A percentile compares a stretch with the other conserved stretches of the same genome.
phyloP scores from a whole-genome alignment of 2,113 vertebrate genomes.

The Phrynocephalus versicolor region DNA sequence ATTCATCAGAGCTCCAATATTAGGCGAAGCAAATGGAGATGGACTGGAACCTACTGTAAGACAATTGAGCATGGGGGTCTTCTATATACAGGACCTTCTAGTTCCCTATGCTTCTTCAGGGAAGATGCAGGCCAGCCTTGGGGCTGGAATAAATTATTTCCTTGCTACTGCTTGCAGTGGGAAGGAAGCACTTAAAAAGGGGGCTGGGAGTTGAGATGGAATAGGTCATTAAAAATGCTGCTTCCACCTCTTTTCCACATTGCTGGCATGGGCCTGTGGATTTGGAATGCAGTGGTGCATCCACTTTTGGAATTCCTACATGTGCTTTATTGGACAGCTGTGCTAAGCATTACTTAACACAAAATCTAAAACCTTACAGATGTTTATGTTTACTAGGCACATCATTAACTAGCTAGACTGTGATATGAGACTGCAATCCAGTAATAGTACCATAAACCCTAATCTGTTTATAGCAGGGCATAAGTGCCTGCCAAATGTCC shows the following conservation, averaged over 20 bases:
- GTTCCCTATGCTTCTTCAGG: neutral
- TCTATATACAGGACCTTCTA: neutral
- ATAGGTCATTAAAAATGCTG: neutral
- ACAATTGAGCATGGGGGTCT: neutral
- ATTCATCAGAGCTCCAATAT: neutral
- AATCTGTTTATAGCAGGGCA: neutral
- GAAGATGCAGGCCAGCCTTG: neutral
- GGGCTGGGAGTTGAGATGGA: neutral
- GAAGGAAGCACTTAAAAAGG: neutral
- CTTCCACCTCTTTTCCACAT: neutral
- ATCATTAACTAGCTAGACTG: neutral
- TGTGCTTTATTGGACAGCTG: neutral
- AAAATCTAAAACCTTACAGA: neutral
- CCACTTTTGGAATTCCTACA: neutral
- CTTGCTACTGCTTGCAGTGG: neutral
- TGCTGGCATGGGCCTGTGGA: neutral
- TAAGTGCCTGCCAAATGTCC: neutral
- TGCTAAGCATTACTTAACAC: conserved; percentile 2
- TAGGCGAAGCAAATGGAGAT: neutral
- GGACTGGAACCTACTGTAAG: neutral
- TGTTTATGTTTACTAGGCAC: conserved; percentile 19
- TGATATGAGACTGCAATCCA: neutral
- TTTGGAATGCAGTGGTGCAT: neutral
- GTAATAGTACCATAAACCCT: neutral
- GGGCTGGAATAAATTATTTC: neutral